Percentiles rank a stretch among this genome's conserved stretches.
Evolutionary conservation across 1,140 invertebrate genomes (phyloP).

Genomic region (Idris sp.): DNA sequence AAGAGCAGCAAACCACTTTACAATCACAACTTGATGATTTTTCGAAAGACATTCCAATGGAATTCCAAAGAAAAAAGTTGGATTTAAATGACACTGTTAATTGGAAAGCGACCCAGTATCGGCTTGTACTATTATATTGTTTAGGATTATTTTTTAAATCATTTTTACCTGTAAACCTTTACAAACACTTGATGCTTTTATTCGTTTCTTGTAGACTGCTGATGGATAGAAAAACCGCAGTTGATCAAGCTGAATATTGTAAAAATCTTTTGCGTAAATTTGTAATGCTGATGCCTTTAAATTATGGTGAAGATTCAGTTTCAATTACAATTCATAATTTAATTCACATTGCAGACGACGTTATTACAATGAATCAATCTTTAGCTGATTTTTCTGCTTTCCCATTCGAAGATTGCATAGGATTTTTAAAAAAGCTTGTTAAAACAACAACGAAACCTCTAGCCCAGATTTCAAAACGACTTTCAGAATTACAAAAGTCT

Average conservation of each 20-base stretch:
- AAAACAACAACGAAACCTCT: background rate
- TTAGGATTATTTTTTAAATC: conserved; percentile 35
- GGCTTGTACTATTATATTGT: conserved; percentile 21
- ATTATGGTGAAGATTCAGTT: conserved; percentile 49
- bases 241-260: conserved; percentile 4
- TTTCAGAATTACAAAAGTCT: background rate
- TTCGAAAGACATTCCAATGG: conserved; percentile 26
- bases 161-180: conserved; percentile 4
- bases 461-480: conserved; percentile 1
- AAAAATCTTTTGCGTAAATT: conserved; percentile 49
- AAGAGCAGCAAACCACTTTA: conserved; percentile 12
- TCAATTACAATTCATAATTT: too few species aligned
- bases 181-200: conserved; percentile 16
- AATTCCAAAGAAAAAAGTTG: conserved; percentile 48
- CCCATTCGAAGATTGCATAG: conserved; percentile 33
- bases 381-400: conserved; percentile 36
- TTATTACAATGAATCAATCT: conserved; percentile 22
- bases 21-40: conserved; percentile 21
- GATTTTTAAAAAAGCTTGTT: conserved; percentile 3
- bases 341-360: conserved; percentile 55
- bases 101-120: conserved; percentile 40
- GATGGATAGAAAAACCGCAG: background rate
- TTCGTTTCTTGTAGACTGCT: conserved; percentile 14
- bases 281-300: conserved; percentile 41
- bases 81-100: conserved; percentile 35